Percentiles rank a stretch among this genome's conserved stretches.
These are phyloP conservation scores for Thereva nobilitata DNA, from an alignment of 2,888 invertebrate species.

Conservation along the genomic window DNA sequence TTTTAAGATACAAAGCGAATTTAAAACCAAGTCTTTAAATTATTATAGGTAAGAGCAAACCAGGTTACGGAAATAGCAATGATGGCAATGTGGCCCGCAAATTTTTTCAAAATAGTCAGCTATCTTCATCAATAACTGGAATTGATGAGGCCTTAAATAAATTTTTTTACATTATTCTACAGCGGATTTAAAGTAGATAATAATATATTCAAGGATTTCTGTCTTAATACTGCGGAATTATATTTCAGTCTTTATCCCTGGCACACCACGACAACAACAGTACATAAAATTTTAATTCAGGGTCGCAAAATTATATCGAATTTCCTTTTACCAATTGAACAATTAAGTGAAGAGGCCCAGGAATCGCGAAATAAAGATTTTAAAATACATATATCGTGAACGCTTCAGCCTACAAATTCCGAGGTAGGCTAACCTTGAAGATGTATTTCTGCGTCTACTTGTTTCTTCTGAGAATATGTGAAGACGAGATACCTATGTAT, in stretches of 20 bases:
- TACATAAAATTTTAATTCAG: too few species aligned
- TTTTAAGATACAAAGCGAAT: not conserved
- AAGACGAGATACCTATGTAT: too few species aligned
- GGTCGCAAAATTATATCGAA: conserved; percentile 23
- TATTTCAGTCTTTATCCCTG: conserved; percentile 1
- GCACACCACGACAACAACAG: conserved; percentile 19
- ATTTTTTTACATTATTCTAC: not conserved
- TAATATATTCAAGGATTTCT: not conserved
- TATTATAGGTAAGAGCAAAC: not conserved
- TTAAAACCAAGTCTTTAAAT: too few species aligned
- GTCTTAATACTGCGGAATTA: too few species aligned
- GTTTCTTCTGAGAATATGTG: too few species aligned
- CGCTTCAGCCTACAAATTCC: too few species aligned
- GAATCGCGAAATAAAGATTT: conserved; percentile 29
- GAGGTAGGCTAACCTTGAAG: too few species aligned
- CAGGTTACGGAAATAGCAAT: not conserved
- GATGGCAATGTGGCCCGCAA: not conserved
- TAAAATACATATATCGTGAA: too few species aligned
- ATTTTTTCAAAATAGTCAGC: not conserved
- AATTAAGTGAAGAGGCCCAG: conserved; percentile 34
- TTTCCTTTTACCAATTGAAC: conserved; percentile 24
- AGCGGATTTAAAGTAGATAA: not conserved
- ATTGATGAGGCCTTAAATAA: not conserved
- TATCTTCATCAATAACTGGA: not conserved
- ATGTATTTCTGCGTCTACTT: too few species aligned